Evolutionary conservation across 1,140 invertebrate species (phyloP).

Genomic region (Cydia splendana): DNA sequence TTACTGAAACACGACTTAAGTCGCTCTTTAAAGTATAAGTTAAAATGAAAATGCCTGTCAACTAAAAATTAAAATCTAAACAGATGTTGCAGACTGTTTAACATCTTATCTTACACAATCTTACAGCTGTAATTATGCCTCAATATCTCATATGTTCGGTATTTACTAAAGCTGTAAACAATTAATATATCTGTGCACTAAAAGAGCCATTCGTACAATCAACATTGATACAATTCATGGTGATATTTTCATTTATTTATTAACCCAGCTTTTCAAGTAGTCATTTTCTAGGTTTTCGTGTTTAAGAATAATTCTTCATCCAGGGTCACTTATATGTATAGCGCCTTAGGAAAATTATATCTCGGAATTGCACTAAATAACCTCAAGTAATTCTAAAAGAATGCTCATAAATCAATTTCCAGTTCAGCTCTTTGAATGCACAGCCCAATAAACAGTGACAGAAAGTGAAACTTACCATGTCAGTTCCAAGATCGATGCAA

Average conservation of each 20-base stretch:
- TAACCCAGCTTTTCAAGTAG: not conserved
- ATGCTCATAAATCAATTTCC: not conserved
- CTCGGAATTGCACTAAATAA: not conserved
- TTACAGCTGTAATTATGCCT: constrained; percentile 22
- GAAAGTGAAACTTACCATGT: constrained; percentile 92
- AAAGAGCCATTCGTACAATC: not conserved
- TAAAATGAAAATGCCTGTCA: no score
- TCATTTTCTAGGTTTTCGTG: not conserved
- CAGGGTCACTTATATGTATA: no score
- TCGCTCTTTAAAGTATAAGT: no score
- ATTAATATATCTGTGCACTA: not conserved
- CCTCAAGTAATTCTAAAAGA: constrained; percentile 3
- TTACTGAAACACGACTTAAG: no score
- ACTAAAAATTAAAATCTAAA: not conserved
- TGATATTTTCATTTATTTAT: not conserved
- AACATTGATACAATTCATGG: not conserved
- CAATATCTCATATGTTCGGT: not conserved
- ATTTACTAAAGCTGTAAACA: constrained; percentile 16
- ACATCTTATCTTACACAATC: not conserved
- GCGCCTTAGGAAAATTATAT: not conserved
- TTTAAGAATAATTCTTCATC: not conserved
- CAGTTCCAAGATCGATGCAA: constrained; percentile 99
- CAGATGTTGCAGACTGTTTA: constrained; percentile 11
- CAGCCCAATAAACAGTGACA: not conserved
- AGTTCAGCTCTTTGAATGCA: constrained; percentile 8